A percentile compares a stretch with the other conserved stretches of the same genome.
Evolutionary conservation across 1,140 invertebrate genomes (phyloP).

Genomic region (Zaprionus africanus): DNA sequence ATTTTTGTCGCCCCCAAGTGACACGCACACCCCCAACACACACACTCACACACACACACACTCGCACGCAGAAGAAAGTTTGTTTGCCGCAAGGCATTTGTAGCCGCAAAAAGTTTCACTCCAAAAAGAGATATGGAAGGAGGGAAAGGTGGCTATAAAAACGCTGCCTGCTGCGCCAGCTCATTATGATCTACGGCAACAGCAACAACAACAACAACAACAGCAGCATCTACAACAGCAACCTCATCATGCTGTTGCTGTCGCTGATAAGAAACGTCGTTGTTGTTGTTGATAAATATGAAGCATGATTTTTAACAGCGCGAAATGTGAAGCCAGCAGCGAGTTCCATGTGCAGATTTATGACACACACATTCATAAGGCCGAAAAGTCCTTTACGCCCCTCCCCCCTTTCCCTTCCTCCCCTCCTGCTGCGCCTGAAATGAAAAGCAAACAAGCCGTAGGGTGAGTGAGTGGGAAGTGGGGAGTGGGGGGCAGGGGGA

Average conservation of each 20-base stretch:
- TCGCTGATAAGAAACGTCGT: constrained; percentile 34
- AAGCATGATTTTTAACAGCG: constrained; percentile 41
- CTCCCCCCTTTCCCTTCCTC: neutral
- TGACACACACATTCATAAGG: constrained; percentile 49
- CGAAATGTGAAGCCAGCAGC: constrained; percentile 15
- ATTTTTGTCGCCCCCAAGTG: constrained; percentile 74
- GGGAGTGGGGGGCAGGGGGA: neutral
- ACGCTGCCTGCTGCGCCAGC: constrained; percentile 25
- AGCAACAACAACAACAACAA: neutral
- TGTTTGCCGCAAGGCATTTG: constrained; percentile 48
- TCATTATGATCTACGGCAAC: constrained; percentile 1
- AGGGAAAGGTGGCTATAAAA: constrained; percentile 26
- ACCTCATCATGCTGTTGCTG: constrained; percentile 17
- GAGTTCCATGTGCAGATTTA: constrained; percentile 50
- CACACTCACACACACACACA: constrained; percentile 10
- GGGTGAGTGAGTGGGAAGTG: neutral
- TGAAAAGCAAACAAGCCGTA: constrained; percentile 28
- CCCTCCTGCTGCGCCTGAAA: neutral
- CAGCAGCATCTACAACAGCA: neutral
- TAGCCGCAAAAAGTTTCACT: constrained; percentile 37
- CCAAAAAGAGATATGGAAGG: neutral
- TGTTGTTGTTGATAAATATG: constrained; percentile 39
- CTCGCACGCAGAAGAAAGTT: constrained; percentile 26
- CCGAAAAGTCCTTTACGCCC: constrained; percentile 30
- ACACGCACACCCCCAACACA: constrained; percentile 22